Conservation (phyloP, 2,113 vertebrate species). For the Puntigrus tetrazona region DNA sequence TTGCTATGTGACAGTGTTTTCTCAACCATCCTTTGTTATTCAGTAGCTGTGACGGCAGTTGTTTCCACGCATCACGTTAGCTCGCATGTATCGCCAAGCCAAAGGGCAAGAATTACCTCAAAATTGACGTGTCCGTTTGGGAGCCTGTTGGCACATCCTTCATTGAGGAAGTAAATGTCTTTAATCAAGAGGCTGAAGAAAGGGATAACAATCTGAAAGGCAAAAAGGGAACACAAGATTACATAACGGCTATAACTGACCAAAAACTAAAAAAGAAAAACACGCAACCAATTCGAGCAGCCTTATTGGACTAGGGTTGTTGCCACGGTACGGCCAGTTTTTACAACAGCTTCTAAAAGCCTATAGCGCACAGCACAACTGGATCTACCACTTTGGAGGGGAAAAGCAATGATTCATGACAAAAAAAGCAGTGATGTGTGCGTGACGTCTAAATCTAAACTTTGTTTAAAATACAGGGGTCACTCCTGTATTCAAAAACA, state of each 20-base stretch:
- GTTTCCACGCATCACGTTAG: constrained; percentile 21
- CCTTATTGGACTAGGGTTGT: neutral
- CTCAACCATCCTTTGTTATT: neutral
- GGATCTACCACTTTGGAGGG: constrained; percentile 27
- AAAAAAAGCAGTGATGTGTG: neutral
- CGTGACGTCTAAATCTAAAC: constrained; percentile 3
- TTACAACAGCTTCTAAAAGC: constrained; percentile 6
- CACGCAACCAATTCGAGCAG: neutral
- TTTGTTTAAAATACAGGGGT: neutral
- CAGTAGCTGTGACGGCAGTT: neutral
- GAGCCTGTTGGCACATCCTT: constrained; percentile 87
- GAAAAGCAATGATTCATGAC: constrained; percentile 17
- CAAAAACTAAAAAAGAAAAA: neutral
- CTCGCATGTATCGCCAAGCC: neutral
- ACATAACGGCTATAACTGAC: neutral
- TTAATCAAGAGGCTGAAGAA: constrained; percentile 98
- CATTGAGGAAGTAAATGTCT: constrained; percentile 95
- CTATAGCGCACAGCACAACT: constrained; percentile 32
- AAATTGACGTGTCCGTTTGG: constrained; percentile 92
- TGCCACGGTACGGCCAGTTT: neutral
- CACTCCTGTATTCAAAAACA: neutral
- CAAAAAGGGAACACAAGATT: neutral
- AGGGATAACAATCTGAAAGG: constrained; percentile 90
- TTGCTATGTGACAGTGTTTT: constrained; percentile 40
- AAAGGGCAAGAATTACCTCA: constrained; percentile 74